Conservation (phyloP, 2,888 invertebrate genomes). For the Blera fallax region DNA sequence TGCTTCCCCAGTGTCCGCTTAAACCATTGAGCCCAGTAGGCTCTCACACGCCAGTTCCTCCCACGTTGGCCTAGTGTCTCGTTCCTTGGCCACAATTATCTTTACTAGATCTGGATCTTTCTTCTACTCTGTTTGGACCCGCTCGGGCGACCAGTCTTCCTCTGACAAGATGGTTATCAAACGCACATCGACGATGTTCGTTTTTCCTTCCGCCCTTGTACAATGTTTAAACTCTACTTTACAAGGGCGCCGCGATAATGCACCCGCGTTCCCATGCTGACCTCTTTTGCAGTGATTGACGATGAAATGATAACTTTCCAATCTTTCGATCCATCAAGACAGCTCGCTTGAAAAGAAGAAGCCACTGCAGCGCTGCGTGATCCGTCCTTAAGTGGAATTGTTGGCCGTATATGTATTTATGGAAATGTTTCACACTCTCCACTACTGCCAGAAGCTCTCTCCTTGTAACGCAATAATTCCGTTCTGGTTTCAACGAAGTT, state of each 20-base stretch:
- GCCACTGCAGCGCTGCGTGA: not conserved
- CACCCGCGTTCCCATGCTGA: not conserved
- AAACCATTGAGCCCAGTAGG: not conserved
- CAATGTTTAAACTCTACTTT: not conserved
- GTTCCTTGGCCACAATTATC: not conserved
- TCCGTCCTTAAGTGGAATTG: not conserved
- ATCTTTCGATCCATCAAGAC: not conserved
- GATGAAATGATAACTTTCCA: not conserved
- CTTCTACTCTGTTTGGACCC: not conserved
- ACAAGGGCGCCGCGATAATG: not conserved
- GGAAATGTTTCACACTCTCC: not conserved
- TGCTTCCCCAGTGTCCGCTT: too few species aligned
- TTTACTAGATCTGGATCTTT: not conserved
- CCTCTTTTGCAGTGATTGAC: not conserved
- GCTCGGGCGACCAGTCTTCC: not conserved
- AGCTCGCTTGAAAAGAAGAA: not conserved
- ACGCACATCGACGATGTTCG: not conserved
- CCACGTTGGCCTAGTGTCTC: not conserved
- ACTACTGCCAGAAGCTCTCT: not conserved
- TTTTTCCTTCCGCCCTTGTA: not conserved
- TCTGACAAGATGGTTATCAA: not conserved
- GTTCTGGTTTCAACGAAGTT: constrained; percentile 13
- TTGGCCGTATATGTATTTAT: not conserved
- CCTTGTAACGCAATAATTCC: too few species aligned
- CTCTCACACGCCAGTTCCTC: not conserved